These are phyloP conservation scores for Plebejus argus DNA, from an alignment of 2,888 invertebrate species.

Conservation along the genomic window DNA sequence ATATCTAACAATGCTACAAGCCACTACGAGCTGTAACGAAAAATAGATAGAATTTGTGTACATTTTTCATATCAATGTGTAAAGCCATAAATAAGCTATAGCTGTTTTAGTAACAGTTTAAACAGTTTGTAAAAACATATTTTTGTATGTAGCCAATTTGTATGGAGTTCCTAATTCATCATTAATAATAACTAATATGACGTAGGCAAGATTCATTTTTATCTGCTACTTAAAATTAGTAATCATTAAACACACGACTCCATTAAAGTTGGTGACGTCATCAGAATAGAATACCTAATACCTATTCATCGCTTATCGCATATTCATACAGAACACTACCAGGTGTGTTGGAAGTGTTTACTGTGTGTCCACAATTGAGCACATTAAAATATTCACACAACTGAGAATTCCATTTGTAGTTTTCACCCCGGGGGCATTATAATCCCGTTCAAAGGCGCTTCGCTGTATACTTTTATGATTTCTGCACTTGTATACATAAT, in stretches of 20 bases:
- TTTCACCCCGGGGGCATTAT: slow-evolving; percentile 57
- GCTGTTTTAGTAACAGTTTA: too few species aligned
- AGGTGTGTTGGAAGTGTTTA: background rate
- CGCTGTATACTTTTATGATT: slow-evolving; percentile 51
- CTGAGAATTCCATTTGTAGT: slow-evolving; percentile 69
- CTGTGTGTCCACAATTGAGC: slow-evolving; percentile 52
- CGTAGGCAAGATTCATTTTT: background rate
- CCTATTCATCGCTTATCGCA: background rate
- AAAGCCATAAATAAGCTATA: too few species aligned
- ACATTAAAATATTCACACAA: slow-evolving; percentile 65
- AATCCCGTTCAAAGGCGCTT: slow-evolving; percentile 35
- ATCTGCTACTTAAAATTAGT: background rate
- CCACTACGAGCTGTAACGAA: background rate
- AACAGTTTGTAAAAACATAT: too few species aligned
- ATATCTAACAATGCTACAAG: background rate
- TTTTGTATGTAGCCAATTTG: background rate
- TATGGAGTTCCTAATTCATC: background rate
- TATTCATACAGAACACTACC: background rate
- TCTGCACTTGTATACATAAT: background rate
- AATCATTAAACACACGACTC: background rate
- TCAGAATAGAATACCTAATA: background rate
- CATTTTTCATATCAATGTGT: too few species aligned
- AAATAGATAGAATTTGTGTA: background rate
- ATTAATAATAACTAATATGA: background rate
- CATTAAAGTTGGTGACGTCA: background rate